Evolutionary conservation across 37 sponge, comb jelly and placozoan genomes (phyloP).

Genomic region (Agelas oroides): DNA sequence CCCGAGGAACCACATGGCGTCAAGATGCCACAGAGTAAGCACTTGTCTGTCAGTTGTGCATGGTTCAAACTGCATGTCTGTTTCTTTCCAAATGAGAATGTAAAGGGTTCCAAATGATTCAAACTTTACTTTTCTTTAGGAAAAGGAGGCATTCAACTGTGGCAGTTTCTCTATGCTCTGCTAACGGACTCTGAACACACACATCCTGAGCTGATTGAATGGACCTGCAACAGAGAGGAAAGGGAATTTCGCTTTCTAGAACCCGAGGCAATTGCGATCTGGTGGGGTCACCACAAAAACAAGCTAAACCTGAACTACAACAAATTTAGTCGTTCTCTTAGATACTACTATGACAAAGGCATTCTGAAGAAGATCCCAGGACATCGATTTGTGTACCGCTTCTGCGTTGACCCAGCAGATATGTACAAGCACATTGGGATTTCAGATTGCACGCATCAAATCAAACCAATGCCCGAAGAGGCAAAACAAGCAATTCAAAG

Average conservation of each 20-base stretch:
- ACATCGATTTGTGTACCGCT: conserved; percentile 81
- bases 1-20: conserved; percentile 29
- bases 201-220: conserved; percentile 69
- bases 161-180: conserved; percentile 86
- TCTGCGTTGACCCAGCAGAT: conserved; percentile 70
- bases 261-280: conserved; percentile 80
- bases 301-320: conserved; percentile 87
- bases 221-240: conserved; percentile 66
- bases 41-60: too few relatives aligned
- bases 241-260: conserved; percentile 77
- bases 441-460: conserved; percentile 60
- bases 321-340: conserved; percentile 88
- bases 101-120: too few relatives aligned
- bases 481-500: conserved; percentile 35
- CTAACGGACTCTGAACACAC: conserved; percentile 56
- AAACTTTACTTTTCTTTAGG: conserved; percentile 37
- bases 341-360: conserved; percentile 90
- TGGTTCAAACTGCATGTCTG: too few relatives aligned
- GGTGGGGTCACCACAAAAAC: conserved; percentile 89
- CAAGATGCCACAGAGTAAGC: conserved; percentile 81
- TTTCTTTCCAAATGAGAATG: too few relatives aligned
- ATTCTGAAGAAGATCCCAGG: conserved; percentile 77
- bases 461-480: conserved; percentile 68
- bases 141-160: conserved; percentile 87
- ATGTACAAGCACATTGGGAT: conserved; percentile 76